These are phyloP conservation scores for Pseudorhombus dupliciocellatus DNA, from an alignment of 2,113 vertebrate species.

Conservation along the genomic window DNA sequence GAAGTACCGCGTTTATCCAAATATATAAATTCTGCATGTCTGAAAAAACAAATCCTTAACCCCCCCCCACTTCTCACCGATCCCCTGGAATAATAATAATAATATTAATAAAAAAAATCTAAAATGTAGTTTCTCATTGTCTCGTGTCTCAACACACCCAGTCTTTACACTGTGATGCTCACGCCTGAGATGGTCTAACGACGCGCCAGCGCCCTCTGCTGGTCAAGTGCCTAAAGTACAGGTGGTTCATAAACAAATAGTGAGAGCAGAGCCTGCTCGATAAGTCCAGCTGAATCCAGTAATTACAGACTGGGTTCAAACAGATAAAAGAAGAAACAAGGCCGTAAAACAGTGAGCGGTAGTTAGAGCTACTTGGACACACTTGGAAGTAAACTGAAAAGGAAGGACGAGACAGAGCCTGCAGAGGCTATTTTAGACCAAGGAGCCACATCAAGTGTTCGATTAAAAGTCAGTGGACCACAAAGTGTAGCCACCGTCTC, in stretches of 20 bases:
- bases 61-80: too few relatives aligned
- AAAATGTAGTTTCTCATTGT: not conserved
- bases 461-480: constrained; percentile 13
- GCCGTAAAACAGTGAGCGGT: constrained; percentile 16
- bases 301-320: constrained; percentile 28
- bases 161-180: not conserved
- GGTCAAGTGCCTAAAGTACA: constrained; percentile 38
- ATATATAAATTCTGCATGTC: not conserved
- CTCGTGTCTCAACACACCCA: too few relatives aligned
- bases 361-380: constrained; percentile 12
- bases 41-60: not conserved
- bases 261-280: not conserved
- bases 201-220: constrained; percentile 51
- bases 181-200: not conserved
- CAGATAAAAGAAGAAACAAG: not conserved
- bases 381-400: not conserved
- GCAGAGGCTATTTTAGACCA: not conserved
- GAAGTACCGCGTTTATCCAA: constrained; percentile 69
- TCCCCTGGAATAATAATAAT: not conserved
- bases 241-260: not conserved
- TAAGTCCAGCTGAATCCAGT: constrained; percentile 4
- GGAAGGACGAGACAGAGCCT: not conserved
- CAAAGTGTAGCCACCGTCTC: not conserved
- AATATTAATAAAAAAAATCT: not conserved
- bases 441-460: not conserved